phyloP scores from a whole-genome alignment of 2,797 vertebrate genomes.

The Simalia tracyae region DNA sequence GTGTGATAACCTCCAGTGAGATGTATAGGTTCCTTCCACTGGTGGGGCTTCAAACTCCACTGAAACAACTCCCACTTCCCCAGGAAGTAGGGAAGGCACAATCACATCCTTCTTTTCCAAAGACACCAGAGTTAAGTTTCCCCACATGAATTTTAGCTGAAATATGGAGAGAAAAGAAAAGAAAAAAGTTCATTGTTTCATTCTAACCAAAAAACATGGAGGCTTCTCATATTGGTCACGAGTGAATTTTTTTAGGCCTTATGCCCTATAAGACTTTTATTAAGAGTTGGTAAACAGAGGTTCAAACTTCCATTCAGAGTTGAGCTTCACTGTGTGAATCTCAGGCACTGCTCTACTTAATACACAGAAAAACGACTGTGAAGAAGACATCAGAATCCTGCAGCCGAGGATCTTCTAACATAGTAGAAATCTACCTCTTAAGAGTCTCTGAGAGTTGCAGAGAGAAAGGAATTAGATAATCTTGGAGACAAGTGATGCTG shows the following conservation, averaged over 20 bases:
- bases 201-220: neutral
- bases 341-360: neutral
- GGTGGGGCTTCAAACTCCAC: slow-evolving; percentile 92
- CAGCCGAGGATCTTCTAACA: neutral
- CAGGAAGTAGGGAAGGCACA: slow-evolving; percentile 88
- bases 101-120: slow-evolving; percentile 85
- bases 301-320: neutral
- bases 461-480: neutral
- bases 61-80: slow-evolving; percentile 91
- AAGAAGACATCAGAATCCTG: neutral
- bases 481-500: neutral
- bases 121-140: slow-evolving; percentile 90
- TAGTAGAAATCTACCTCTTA: too few relatives aligned
- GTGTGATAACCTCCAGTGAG: slow-evolving; percentile 97
- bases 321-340: neutral
- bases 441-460: neutral
- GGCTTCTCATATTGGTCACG: neutral
- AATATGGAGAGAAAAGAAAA: slow-evolving; percentile 7
- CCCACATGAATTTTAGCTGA: slow-evolving; percentile 99
- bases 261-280: neutral
- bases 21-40: slow-evolving; percentile 94
- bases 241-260: neutral
- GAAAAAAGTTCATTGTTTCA: neutral
- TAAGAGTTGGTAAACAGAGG: neutral
- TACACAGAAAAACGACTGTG: neutral